Evolutionary conservation across 2,888 invertebrate genomes (phyloP).

Genomic region (Nephrotoma appendiculata): DNA sequence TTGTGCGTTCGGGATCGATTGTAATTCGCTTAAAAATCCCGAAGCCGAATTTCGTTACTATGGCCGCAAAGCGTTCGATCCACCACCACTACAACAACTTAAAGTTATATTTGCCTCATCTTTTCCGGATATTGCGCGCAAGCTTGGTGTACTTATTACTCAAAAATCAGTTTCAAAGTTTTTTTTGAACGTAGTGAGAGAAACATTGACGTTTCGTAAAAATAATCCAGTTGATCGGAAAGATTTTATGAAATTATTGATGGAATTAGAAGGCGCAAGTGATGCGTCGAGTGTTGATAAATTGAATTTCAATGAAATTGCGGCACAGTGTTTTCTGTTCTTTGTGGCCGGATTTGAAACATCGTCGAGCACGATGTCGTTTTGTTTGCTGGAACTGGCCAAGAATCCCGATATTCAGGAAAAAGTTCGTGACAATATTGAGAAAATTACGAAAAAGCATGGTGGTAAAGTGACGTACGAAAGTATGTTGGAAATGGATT

Average conservation of each 20-base stretch:
- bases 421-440: constrained; percentile 26
- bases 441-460: constrained; percentile 22
- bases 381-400: constrained; percentile 31
- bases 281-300: background rate
- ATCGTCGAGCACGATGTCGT: constrained; percentile 29
- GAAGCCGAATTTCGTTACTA: background rate
- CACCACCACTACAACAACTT: background rate
- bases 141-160: background rate
- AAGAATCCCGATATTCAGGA: constrained; percentile 27
- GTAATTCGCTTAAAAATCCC: background rate
- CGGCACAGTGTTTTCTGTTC: constrained; percentile 31
- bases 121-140: background rate
- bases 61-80: background rate
- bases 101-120: background rate
- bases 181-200: constrained; percentile 24
- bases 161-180: constrained; percentile 12
- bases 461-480: constrained; percentile 29
- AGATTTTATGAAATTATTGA: constrained; percentile 39
- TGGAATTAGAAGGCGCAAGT: constrained; percentile 27
- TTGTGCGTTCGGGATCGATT: background rate
- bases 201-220: constrained; percentile 29
- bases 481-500: constrained; percentile 31
- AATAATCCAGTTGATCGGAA: constrained; percentile 26
- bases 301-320: constrained; percentile 20
- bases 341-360: constrained; percentile 35